These are phyloP conservation scores for Drosophila recens DNA, from an alignment of 2,888 invertebrate species.

Conservation along the genomic window DNA sequence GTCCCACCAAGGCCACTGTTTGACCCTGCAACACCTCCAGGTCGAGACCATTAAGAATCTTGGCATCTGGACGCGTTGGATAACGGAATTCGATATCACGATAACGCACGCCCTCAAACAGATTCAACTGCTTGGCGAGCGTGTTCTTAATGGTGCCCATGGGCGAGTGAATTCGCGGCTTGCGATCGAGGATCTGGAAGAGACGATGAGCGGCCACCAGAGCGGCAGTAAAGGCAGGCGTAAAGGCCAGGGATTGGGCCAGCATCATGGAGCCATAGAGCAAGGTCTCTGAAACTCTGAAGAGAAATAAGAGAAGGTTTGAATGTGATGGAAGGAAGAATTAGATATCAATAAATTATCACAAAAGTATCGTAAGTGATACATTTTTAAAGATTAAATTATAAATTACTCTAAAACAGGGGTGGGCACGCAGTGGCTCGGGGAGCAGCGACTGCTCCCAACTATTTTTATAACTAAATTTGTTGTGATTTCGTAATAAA, in stretches of 20 bases:
- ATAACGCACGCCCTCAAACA: slow-evolving; percentile 86
- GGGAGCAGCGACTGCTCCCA: too few species aligned
- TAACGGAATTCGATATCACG: slow-evolving; percentile 91
- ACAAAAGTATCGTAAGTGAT: too few species aligned
- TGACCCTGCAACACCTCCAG: slow-evolving; percentile 89
- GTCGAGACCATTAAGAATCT: slow-evolving; percentile 90
- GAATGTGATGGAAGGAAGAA: neutral
- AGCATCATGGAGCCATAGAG: slow-evolving; percentile 93
- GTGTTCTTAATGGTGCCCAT: slow-evolving; percentile 76
- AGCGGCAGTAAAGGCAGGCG: slow-evolving; percentile 92
- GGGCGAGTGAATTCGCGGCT: slow-evolving; percentile 87
- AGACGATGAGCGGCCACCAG: slow-evolving; percentile 90
- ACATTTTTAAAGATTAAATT: too few species aligned
- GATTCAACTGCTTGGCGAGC: slow-evolving; percentile 80
- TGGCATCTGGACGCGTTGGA: slow-evolving; percentile 91
- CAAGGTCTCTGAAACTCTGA: slow-evolving; percentile 91
- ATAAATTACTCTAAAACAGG: too few species aligned
- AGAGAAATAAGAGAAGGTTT: neutral
- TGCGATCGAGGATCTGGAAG: slow-evolving; percentile 88
- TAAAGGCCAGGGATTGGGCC: slow-evolving; percentile 91
- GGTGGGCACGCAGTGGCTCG: too few species aligned
- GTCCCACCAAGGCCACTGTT: slow-evolving; percentile 91
- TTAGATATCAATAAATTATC: neutral
- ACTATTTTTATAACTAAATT: too few species aligned
- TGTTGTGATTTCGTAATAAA: too few species aligned